Evolutionary conservation across 2,113 vertebrate genomes (phyloP).

Genomic region (Brachyhypopomus occidentalis): DNA sequence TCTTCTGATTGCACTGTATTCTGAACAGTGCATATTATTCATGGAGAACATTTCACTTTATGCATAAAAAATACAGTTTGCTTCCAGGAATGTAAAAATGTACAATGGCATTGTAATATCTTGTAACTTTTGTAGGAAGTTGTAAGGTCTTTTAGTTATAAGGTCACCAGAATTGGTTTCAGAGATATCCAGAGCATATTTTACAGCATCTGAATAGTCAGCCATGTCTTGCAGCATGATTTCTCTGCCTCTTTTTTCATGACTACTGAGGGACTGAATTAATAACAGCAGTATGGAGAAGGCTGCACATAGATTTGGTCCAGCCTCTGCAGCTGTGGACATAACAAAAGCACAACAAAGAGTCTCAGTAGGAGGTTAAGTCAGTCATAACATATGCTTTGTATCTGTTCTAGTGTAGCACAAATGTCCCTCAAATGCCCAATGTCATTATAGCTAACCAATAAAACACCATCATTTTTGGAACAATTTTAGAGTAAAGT

Average conservation of each 20-base stretch:
- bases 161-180: background rate
- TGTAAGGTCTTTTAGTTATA: background rate
- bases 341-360: slow-evolving; percentile 1
- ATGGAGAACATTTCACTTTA: too few species aligned
- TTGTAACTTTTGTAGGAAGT: background rate
- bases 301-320: background rate
- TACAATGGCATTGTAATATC: background rate
- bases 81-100: background rate
- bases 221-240: background rate
- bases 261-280: slow-evolving; percentile 16
- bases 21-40: too few species aligned
- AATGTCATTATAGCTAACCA: background rate
- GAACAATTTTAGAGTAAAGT: background rate
- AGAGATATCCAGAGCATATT: background rate
- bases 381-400: slow-evolving; percentile 23
- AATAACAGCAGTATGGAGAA: slow-evolving; percentile 11
- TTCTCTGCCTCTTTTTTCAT: background rate
- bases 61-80: too few species aligned
- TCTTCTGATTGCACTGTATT: background rate
- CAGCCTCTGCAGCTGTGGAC: background rate
- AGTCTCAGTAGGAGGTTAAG: slow-evolving; percentile 11
- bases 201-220: slow-evolving; percentile 1
- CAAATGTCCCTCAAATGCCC: background rate
- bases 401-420: slow-evolving; percentile 22
- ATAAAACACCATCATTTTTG: background rate